Base-by-base conservation (phyloP, 2,888 invertebrate species). In the Cenopis cana region DNA sequence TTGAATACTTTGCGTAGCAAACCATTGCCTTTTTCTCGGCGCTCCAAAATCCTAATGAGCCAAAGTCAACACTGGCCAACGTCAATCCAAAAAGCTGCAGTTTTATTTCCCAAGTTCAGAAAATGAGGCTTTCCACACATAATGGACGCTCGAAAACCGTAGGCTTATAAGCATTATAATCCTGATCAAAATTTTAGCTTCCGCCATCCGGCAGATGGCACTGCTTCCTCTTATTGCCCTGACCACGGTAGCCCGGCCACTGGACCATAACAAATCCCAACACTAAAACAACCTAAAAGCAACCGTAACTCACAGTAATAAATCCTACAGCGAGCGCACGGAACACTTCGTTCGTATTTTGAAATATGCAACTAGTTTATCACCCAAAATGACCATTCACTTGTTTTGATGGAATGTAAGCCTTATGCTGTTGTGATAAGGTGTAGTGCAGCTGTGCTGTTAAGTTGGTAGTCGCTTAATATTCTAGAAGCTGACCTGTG, bases 341-440 rank as follows among this genome's bases (percentile, higher is more conserved):
- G 57, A 33, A 24, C 24, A 41, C 41, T 18, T 59, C 49, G 64
- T n/a, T 10, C 38, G 41, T 38, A 52, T 65, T 69, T 65, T 69
- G 64, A 65, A 69, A 69, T 69, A 69, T 69, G 69, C 69, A 69
- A 65, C 69, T 69, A 69, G 69, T 69, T 69, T 69, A 69, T 69
- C 64, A 69, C 33, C 50, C 50, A 46, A 65, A 38, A 14, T 64
- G 24, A 11, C 29, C 17, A 17, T 57, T 12, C 69, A n/a, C 29
- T 36, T 12, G 0, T 1, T 38, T 33, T 41, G 1, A 41, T 29
- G n/a, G 41, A 65, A 41, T 24, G 12, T 59, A 50, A 3, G 24
- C 59, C 50, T 59, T 68, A 59, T 38, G 9, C 1, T 14, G 24
- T 52, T 1, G 38, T 14, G 20, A 56, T 59, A 68, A 24, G 38